Conservation (phyloP, 2,113 vertebrate species). For the Polypterus bichir region DNA sequence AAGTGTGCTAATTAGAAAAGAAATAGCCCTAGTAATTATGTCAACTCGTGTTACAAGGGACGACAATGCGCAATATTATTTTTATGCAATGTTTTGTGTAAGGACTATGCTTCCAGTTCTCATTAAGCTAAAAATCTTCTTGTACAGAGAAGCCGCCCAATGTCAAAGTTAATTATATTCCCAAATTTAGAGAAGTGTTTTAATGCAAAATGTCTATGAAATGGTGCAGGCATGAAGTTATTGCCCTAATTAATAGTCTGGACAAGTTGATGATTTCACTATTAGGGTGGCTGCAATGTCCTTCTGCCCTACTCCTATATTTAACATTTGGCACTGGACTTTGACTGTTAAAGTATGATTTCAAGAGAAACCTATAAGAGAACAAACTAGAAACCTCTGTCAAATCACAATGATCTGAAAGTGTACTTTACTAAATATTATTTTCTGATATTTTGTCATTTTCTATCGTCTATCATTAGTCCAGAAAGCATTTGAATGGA, state of each 20-base stretch:
- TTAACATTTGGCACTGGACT: too few species aligned
- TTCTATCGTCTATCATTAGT: too few species aligned
- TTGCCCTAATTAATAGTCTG: conserved; percentile 42
- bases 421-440: too few species aligned
- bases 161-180: conserved; percentile 29
- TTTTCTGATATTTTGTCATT: too few species aligned
- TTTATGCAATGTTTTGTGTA: conserved; percentile 90
- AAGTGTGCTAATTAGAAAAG: conserved; percentile 98
- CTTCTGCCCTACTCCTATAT: too few species aligned
- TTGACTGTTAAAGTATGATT: too few species aligned
- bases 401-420: too few species aligned
- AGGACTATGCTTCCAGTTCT: conserved; percentile 69
- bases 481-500: too few species aligned
- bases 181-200: conserved; percentile 28
- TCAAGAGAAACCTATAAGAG: too few species aligned
- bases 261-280: conserved; percentile 6
- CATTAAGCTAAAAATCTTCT: conserved; percentile 67
- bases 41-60: conserved; percentile 77
- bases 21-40: conserved; percentile 94
- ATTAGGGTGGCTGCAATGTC: conserved; percentile 8
- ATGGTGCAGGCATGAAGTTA: conserved; percentile 43
- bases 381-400: too few species aligned
- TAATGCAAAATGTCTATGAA: conserved; percentile 32
- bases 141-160: conserved; percentile 26
- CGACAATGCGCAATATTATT: conserved; percentile 95